Evolutionary conservation across 2,113 vertebrate species (phyloP), one percentile per base, ranked within the genome.

Genomic region (Illadopsis cleaveri): DNA sequence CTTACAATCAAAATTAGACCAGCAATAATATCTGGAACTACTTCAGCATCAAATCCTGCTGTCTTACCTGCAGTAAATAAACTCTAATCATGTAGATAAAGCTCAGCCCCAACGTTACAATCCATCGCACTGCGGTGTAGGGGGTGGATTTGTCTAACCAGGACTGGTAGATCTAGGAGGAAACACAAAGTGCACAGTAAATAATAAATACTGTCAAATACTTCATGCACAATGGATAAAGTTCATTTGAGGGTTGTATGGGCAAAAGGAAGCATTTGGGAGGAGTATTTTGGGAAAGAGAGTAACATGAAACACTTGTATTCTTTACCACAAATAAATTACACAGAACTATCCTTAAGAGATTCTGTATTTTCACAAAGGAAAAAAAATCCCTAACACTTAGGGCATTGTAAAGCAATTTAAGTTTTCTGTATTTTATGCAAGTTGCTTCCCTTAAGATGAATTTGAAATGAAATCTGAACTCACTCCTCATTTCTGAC

Each of bases 121-220:
- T 98, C 99, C 99, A 99, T 97, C 99, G 99, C 90, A 98, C 97
- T 12, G 98, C 96, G 35, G 99, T 98, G 87, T 99, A 99, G 0
- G 99, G 99, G 11, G 99, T 99, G 72, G 99, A 99, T 98, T 99
- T 99, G 98, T 99, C 99, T 97, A 99, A 98, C 99, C 99, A 99
- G 96, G 99, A 99, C 96, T 99, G 99, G 96, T 99, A 99, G 97
- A 99, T 94, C 99, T 99, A 20, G 72, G 66, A 83, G 47, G 37
- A 78, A 93, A 91, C 12, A 94, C 9, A 62, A 65, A 94, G 57
- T 2, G 28, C 22, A 57, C n/a, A 51, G 40, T 7, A 37, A 66
- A 33, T 12, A 25, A 47, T 20, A 80, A 56, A 66, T 20, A 45
- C 22, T 54, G 51, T 54, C 57, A 94, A 92, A 69, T 3, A 69